Percentiles rank a stretch among this genome's conserved stretches.
phyloP scores from a whole-genome alignment of 2,888 invertebrate species.

The Calameuta filiformis region DNA sequence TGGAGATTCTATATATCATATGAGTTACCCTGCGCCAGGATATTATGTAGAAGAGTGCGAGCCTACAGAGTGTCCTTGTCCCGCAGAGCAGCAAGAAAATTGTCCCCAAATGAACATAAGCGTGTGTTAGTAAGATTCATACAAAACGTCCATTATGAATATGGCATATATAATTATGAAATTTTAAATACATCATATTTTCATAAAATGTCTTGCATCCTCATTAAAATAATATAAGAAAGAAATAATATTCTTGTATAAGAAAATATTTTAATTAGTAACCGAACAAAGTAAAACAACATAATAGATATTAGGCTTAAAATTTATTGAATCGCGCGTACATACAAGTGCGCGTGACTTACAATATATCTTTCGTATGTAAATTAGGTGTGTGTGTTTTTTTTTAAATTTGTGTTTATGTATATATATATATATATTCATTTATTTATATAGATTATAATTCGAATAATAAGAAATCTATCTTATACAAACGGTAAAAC shows the following conservation, averaged over 20 bases:
- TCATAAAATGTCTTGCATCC: background rate
- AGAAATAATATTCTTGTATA: background rate
- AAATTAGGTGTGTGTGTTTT: slow-evolving; percentile 12
- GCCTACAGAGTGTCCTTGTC: slow-evolving; percentile 9
- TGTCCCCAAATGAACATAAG: background rate
- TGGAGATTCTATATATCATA: slow-evolving; percentile 53
- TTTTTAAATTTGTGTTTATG: slow-evolving; percentile 12
- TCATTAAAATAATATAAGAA: background rate
- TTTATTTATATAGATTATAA: slow-evolving; percentile 17
- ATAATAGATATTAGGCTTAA: slow-evolving; percentile 24
- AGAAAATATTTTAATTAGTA: background rate
- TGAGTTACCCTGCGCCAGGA: slow-evolving; percentile 60
- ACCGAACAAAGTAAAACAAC: background rate
- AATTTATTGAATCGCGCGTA: slow-evolving; percentile 46
- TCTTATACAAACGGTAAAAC: slow-evolving; percentile 42
- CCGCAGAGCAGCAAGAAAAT: slow-evolving; percentile 6
- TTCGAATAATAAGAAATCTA: slow-evolving; percentile 29
- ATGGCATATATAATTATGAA: background rate
- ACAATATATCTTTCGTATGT: slow-evolving; percentile 3
- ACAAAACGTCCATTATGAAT: background rate
- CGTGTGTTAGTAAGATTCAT: background rate
- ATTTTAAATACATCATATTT: background rate
- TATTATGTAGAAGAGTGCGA: slow-evolving; percentile 49
- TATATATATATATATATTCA: slow-evolving; percentile 23
- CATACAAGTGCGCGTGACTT: slow-evolving; percentile 28